phyloP scores from a whole-genome alignment of 35 echinoderm and acorn worm genomes.

The Apostichopus parvimensis region DNA sequence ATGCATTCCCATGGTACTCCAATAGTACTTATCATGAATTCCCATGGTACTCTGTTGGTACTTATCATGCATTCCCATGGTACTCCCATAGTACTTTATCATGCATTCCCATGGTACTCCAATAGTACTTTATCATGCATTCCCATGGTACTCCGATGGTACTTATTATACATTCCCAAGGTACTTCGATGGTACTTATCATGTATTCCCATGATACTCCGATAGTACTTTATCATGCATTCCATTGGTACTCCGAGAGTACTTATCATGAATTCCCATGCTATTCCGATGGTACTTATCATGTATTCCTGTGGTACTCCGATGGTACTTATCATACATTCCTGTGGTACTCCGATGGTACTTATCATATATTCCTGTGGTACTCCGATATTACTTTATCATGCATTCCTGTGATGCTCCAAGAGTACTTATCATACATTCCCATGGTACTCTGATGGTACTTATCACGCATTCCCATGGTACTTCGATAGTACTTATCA shows the following conservation, averaged over 20 bases:
- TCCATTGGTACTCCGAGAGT: not conserved
- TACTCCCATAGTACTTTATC: too few relatives aligned
- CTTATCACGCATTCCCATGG: not conserved
- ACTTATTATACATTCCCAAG: not conserved
- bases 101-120: too few relatives aligned
- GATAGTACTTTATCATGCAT: too few relatives aligned
- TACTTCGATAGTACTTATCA: constrained; percentile 7
- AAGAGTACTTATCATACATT: not conserved
- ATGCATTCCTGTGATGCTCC: not conserved
- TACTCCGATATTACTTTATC: too few relatives aligned
- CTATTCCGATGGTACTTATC: too few relatives aligned
- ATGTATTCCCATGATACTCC: too few relatives aligned
- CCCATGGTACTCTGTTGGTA: too few relatives aligned
- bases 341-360: not conserved
- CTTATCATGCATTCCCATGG: too few relatives aligned
- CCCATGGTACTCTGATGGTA: not conserved
- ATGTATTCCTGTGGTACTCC: not conserved
- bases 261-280: too few relatives aligned
- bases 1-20: too few relatives aligned
- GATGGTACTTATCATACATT: not conserved
- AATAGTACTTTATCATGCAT: not conserved
- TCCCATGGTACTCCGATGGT: not conserved
- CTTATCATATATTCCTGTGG: too few relatives aligned
- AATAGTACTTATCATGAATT: too few relatives aligned
- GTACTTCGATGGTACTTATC: not conserved